phyloP scores from a whole-genome alignment of 2,797 vertebrate genomes.

The Tadarida brasiliensis region DNA sequence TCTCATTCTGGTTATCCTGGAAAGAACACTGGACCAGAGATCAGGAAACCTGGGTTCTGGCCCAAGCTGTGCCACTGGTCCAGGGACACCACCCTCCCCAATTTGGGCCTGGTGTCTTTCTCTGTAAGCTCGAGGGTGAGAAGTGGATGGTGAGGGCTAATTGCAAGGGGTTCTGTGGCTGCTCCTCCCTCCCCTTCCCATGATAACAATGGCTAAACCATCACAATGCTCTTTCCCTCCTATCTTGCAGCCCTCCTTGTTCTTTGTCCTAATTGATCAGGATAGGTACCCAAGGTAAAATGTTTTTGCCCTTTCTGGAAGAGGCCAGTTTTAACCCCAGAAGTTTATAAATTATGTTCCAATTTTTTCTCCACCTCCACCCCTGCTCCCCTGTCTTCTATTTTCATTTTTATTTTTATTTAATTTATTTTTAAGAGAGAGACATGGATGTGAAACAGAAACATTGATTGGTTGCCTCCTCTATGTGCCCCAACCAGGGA shows the following conservation, averaged over 20 bases:
- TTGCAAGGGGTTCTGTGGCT: background rate
- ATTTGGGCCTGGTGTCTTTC: background rate
- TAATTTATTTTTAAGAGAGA: background rate
- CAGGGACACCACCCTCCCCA: background rate
- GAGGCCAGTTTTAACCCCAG: background rate
- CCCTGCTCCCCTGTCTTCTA: background rate
- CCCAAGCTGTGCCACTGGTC: background rate
- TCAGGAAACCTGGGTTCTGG: background rate
- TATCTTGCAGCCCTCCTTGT: background rate
- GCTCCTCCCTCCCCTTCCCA: background rate
- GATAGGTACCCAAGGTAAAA: background rate
- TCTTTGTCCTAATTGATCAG: background rate
- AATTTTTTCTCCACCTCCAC: background rate
- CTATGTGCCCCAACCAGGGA: background rate
- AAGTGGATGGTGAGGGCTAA: background rate
- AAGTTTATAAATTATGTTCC: background rate
- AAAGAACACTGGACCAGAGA: background rate
- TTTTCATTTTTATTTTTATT: background rate
- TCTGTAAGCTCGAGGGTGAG: background rate
- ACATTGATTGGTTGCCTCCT: background rate
- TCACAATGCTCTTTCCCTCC: background rate
- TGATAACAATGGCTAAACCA: background rate
- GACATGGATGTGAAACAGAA: background rate
- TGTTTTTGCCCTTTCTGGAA: background rate
- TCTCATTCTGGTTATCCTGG: background rate